Evolutionary conservation across 1,140 invertebrate genomes (phyloP).

Genomic region (Protaetia brevitarsis): DNA sequence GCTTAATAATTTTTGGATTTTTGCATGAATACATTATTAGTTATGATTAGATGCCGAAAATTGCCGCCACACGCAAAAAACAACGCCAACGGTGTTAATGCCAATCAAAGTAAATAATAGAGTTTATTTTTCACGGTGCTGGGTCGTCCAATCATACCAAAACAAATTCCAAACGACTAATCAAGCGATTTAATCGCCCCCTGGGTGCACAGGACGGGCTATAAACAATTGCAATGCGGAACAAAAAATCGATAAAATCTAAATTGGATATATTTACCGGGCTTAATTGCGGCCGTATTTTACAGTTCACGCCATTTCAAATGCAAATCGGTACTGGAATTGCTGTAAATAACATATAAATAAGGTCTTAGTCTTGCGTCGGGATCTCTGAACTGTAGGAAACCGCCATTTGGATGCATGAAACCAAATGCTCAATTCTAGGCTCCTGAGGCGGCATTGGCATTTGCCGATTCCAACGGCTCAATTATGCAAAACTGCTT

Average conservation of each 20-base stretch:
- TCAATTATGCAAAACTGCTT: not conserved
- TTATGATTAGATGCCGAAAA: too few species aligned
- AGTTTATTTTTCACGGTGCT: not conserved
- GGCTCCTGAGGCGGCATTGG: not conserved
- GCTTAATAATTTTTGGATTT: too few species aligned
- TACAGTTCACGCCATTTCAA: not conserved
- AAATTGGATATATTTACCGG: not conserved
- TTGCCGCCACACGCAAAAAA: too few species aligned
- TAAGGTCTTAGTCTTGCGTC: not conserved
- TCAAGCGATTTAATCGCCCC: not conserved
- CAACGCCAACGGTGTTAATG: not conserved
- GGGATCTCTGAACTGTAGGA: too few species aligned
- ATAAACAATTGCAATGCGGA: slow-evolving; percentile 3
- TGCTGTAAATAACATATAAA: not conserved
- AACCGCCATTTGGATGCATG: not conserved
- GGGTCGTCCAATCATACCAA: not conserved
- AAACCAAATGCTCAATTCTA: not conserved
- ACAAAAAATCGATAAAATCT: not conserved
- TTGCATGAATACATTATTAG: too few species aligned
- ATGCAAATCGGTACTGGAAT: not conserved
- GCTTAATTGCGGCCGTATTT: not conserved
- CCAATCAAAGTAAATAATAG: not conserved
- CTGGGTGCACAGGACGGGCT: not conserved
- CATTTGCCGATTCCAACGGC: not conserved
- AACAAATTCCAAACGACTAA: not conserved